phyloP scores from a whole-genome alignment of 2,888 invertebrate genomes.

The Drosophila picticornis region DNA sequence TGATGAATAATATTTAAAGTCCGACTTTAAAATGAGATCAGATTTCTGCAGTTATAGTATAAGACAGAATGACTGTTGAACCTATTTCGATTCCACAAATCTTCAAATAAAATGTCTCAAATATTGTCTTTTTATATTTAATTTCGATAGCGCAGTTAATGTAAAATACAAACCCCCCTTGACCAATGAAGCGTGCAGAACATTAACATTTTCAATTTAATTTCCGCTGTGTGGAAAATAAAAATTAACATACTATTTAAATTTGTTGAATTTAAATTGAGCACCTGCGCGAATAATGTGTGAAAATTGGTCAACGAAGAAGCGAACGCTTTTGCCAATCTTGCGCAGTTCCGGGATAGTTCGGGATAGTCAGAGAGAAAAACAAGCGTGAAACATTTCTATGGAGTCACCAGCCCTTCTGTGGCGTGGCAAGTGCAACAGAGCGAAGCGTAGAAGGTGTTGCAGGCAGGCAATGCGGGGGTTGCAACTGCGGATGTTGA shows the following conservation, averaged over 20 bases:
- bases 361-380: conserved; percentile 21
- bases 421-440: conserved; percentile 41
- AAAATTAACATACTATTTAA: conserved; percentile 58
- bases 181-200: conserved; percentile 34
- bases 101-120: not conserved
- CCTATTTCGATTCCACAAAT: not conserved
- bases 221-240: conserved; percentile 47
- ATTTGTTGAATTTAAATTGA: conserved; percentile 35
- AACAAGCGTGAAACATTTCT: conserved; percentile 47
- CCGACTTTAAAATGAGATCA: not conserved
- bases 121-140: not conserved
- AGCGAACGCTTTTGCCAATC: conserved; percentile 58
- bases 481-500: conserved; percentile 37
- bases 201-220: conserved; percentile 28
- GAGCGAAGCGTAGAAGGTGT: conserved; percentile 60
- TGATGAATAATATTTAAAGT: not conserved
- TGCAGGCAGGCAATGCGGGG: conserved; percentile 37
- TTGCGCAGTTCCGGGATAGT: conserved; percentile 69
- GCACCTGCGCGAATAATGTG: conserved; percentile 66
- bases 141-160: not conserved
- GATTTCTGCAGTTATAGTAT: not conserved
- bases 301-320: conserved; percentile 64
- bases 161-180: not conserved
- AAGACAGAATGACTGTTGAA: not conserved
- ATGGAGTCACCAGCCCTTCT: conserved; percentile 33